Percentiles rank a stretch among this genome's conserved stretches.
These are phyloP conservation scores for Arvicanthis niloticus DNA, from an alignment of 2,113 vertebrate species.

Conservation along the genomic window DNA sequence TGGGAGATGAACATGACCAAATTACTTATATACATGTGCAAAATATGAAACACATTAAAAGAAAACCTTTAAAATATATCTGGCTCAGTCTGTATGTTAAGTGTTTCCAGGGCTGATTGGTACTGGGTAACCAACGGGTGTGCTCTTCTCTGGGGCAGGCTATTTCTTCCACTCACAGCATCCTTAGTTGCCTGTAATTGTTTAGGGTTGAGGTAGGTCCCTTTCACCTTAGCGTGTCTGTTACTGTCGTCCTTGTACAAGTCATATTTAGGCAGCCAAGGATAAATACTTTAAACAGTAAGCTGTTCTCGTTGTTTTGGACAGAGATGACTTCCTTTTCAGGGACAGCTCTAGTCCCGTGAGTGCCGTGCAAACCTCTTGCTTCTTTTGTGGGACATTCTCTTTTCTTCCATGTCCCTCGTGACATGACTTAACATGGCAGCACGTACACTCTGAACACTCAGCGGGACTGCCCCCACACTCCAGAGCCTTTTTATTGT, in stretches of 20 bases:
- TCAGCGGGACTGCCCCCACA: background rate
- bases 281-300: background rate
- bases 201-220: background rate
- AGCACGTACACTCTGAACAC: background rate
- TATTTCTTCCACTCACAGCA: no score
- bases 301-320: background rate
- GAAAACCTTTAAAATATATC: background rate
- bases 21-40: background rate
- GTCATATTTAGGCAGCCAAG: background rate
- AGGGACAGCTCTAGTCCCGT: background rate
- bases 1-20: no score
- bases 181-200: background rate
- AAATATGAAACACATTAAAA: background rate
- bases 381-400: background rate
- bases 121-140: background rate
- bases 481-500: background rate
- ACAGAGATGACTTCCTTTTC: background rate
- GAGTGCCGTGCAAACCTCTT: background rate
- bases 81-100: background rate
- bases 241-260: background rate
- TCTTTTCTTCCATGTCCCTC: background rate
- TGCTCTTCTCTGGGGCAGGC: background rate
- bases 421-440: background rate
- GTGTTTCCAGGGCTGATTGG: background rate
- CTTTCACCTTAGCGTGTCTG: background rate